Conservation (phyloP, 2,888 invertebrate genomes). For the Platycheirus albimanus region DNA sequence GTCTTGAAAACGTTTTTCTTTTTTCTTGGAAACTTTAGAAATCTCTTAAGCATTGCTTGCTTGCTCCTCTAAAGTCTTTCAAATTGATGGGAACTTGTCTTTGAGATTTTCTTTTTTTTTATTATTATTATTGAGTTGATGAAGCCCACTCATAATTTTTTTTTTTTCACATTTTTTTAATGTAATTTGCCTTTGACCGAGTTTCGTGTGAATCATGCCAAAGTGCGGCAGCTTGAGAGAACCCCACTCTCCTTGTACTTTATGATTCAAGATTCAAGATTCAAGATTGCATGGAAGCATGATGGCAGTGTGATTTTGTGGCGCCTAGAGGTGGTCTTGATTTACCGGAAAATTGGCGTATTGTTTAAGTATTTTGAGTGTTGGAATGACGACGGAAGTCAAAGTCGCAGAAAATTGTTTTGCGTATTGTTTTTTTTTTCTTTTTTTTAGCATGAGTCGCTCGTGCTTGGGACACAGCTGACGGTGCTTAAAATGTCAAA, state of each 20-base stretch:
- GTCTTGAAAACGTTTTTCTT: conserved; percentile 14
- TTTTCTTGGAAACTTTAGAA: background rate
- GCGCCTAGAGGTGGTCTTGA: conserved; percentile 22
- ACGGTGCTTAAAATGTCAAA: background rate
- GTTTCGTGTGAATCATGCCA: conserved; percentile 52
- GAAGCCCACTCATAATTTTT: conserved; percentile 27
- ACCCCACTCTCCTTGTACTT: background rate
- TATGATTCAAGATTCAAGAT: background rate
- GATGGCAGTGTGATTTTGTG: conserved; percentile 9
- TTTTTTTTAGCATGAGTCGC: background rate
- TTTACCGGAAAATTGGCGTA: conserved; percentile 29
- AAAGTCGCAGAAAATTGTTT: conserved; percentile 2
- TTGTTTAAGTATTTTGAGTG: conserved; percentile 28
- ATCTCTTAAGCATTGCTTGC: background rate
- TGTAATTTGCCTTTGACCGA: conserved; percentile 57
- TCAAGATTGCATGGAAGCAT: conserved; percentile 3
- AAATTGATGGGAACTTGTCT: conserved; percentile 43
- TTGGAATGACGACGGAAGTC: conserved; percentile 8
- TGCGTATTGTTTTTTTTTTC: conserved; percentile 18
- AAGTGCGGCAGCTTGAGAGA: conserved; percentile 6
- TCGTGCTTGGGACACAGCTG: conserved; percentile 2
- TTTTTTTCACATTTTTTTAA: background rate
- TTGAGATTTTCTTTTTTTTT: too few species aligned
- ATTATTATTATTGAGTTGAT: too few species aligned
- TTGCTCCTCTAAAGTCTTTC: background rate